phyloP scores from a whole-genome alignment of 2,113 vertebrate genomes.

The Pelecanoides urinatrix region DNA sequence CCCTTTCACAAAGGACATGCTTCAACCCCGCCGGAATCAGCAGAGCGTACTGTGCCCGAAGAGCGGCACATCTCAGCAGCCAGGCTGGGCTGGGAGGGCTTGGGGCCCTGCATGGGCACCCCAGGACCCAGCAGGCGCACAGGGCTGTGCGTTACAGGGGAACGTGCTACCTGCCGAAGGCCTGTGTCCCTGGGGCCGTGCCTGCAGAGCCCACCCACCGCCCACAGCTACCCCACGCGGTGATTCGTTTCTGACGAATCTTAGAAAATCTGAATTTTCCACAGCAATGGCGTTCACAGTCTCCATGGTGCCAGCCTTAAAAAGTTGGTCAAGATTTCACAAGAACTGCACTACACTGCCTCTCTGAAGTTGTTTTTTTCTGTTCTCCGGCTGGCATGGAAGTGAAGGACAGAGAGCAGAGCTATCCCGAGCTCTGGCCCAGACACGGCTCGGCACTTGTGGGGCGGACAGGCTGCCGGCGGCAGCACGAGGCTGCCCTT shows the following conservation, averaged over 20 bases:
- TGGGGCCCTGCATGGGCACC: fast-evolving
- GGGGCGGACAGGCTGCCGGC: fast-evolving
- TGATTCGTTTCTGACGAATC: not conserved
- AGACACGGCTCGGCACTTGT: fast-evolving
- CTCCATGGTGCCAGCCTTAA: not conserved
- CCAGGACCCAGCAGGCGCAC: too few relatives aligned
- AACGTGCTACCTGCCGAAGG: fast-evolving
- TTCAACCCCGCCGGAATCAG: fast-evolving
- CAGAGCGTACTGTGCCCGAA: fast-evolving
- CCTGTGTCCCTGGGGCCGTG: not conserved
- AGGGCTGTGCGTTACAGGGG: not conserved
- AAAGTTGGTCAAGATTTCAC: not conserved
- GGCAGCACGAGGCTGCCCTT: not conserved
- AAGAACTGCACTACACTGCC: not conserved
- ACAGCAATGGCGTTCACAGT: not conserved
- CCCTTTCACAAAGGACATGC: not conserved
- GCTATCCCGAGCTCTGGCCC: fast-evolving
- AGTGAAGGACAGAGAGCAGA: not conserved
- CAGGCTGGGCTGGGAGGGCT: not conserved
- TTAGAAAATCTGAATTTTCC: not conserved
- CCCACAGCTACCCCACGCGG: fast-evolving
- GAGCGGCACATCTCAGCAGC: not conserved
- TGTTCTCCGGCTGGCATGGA: fast-evolving
- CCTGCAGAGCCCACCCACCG: not conserved
- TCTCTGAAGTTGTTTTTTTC: not conserved